Percentiles rank a stretch among this genome's conserved stretches.
These are phyloP conservation scores for Crax fasciolata DNA, from an alignment of 2,797 vertebrate genomes.

Conservation along the genomic window DNA sequence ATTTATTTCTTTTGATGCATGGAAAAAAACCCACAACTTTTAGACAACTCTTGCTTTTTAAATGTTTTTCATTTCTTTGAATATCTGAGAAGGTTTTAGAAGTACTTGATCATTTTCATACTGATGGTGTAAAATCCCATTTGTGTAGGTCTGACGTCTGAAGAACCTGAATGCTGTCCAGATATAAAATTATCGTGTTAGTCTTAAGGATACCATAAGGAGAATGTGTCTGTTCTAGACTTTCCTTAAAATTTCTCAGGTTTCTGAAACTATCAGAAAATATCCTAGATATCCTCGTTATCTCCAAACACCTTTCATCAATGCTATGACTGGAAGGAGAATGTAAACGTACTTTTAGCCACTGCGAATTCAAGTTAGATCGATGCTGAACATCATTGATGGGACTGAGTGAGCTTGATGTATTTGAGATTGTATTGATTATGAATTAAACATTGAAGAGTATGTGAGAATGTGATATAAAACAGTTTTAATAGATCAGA, in stretches of 20 bases:
- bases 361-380: neutral
- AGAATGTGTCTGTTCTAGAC: neutral
- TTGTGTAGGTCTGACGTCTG: neutral
- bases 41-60: neutral
- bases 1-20: neutral
- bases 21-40: neutral
- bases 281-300: neutral
- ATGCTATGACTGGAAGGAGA: neutral
- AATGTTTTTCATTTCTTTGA: neutral
- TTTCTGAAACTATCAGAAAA: neutral
- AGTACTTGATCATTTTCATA: neutral
- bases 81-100: neutral
- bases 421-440: neutral
- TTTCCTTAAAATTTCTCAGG: neutral
- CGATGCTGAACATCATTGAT: neutral
- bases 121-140: neutral
- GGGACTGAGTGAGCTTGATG: neutral
- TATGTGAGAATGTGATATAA: neutral
- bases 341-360: neutral
- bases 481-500: neutral
- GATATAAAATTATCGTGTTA: neutral
- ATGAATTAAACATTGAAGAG: neutral
- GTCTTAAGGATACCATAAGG: neutral
- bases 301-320: neutral
- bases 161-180: neutral